These are phyloP conservation scores for Hyppa rectilinea DNA, from an alignment of 2,888 invertebrate species.

Conservation along the genomic window DNA sequence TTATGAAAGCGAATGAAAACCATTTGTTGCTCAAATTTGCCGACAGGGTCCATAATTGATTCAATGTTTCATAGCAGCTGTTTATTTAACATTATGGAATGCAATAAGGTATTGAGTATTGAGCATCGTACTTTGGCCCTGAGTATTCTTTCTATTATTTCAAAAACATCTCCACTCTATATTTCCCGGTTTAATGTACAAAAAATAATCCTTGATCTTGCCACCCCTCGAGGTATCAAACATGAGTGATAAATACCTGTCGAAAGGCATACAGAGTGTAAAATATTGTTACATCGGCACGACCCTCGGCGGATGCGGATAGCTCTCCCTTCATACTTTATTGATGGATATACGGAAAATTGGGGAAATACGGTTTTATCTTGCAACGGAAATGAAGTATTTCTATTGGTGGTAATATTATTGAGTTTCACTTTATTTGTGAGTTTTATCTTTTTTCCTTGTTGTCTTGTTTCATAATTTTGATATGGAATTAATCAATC, in stretches of 20 bases:
- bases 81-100: too few relatives aligned
- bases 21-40: background rate
- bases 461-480: too few relatives aligned
- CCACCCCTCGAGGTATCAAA: slow-evolving; percentile 14
- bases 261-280: background rate
- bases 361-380: slow-evolving; percentile 18
- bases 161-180: background rate
- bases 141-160: too few relatives aligned
- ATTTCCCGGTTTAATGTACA: background rate
- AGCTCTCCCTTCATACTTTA: slow-evolving; percentile 26
- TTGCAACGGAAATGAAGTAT: slow-evolving; percentile 23
- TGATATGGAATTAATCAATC: too few relatives aligned
- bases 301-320: slow-evolving; percentile 2
- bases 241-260: slow-evolving; percentile 33
- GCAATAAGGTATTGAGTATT: too few relatives aligned
- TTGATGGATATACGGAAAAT: slow-evolving; percentile 31
- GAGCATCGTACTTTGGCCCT: too few relatives aligned
- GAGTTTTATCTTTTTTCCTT: background rate
- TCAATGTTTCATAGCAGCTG: too few relatives aligned
- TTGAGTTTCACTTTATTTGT: slow-evolving; percentile 14
- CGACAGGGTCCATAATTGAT: too few relatives aligned
- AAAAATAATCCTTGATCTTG: background rate
- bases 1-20: background rate
- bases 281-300: slow-evolving; percentile 15
- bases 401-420: slow-evolving; percentile 32